Evolutionary conservation across 2,113 vertebrate genomes (phyloP), one percentile per base, ranked within the genome.

Genomic region (Edolisoma coerulescens): DNA sequence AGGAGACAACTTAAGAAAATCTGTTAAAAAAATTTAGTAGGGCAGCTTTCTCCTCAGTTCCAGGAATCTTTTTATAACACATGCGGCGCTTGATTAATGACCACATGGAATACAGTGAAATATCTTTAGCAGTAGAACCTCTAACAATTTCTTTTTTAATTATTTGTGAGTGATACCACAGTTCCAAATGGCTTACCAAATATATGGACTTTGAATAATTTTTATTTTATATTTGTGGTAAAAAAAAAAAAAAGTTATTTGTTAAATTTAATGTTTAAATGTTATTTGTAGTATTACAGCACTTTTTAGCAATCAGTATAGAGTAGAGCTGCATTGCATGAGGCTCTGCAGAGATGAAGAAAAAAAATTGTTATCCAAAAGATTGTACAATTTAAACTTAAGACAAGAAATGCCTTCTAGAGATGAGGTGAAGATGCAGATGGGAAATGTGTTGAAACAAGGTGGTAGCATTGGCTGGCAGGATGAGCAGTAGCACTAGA

Each of bases 31-130:
- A 63, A 61, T 42, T 60, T n/a, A 53, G 60, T 64, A 78, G 24
- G 37, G 16, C 41, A 84, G 60, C 59, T 89, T 92, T 94, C 64
- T 70, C 7, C 44, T 37, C 1, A 9, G 28, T 86, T 88, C 88
- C 84, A 75, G 89, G 80, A 91, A 95, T 52, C 50, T 91, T 96
- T 93, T 81, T 92, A 78, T 84, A 92, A 52, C 73, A n/a, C 84
- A 32, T 2, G 0, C 93, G 17, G 47, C 74, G n/a, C 44, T 90
- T 93, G 90, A 93, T 96, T 93, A 88, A 94, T 93, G 83, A 56
- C 73, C 49, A 33, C 33, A 33, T 60, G 76, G 73, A 96, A 64
- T 26, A 57, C 15, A 45, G 42, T 75, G 64, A 81, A 93, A 68
- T 94, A 87, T 86, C 84, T 92, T 86, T 75, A 88, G 57, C 68